Conservation (phyloP, 2,113 vertebrate genomes). For the Serinus canaria region DNA sequence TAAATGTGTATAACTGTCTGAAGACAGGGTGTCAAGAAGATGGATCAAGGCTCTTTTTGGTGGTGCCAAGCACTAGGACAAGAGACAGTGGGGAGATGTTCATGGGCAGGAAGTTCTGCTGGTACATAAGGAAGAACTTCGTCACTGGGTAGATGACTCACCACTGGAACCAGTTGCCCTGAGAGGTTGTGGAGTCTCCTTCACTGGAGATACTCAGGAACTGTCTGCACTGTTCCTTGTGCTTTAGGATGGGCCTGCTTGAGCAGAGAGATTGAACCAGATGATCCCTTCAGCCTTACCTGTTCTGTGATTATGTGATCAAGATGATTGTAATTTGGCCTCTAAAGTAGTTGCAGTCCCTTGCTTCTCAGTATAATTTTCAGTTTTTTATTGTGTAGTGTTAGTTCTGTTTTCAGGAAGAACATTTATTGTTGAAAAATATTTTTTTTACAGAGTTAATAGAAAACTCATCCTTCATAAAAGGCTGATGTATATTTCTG, state of each 20-base stretch:
- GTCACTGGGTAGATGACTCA: not conserved
- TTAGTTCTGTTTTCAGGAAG: not conserved
- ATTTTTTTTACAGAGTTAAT: not conserved
- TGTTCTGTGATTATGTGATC: not conserved
- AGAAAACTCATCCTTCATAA: not conserved
- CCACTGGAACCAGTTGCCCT: not conserved
- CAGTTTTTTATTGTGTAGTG: not conserved
- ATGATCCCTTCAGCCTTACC: not conserved
- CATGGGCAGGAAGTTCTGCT: not conserved
- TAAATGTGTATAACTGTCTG: not conserved
- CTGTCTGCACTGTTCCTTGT: not conserved
- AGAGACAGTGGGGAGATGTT: accelerated
- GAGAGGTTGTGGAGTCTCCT: not conserved
- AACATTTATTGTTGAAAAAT: not conserved
- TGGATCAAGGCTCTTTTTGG: not conserved
- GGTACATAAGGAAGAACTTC: not conserved
- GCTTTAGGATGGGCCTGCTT: not conserved
- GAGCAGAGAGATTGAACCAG: not conserved
- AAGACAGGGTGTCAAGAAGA: not conserved
- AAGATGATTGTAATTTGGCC: not conserved
- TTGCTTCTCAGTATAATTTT: not conserved
- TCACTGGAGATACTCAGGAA: not conserved
- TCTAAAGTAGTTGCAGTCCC: not conserved
- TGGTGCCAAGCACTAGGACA: not conserved
- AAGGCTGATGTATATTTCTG: not conserved